Base-by-base conservation (phyloP, 2,113 vertebrate genomes). In the Hydrolagus affinis region DNA sequence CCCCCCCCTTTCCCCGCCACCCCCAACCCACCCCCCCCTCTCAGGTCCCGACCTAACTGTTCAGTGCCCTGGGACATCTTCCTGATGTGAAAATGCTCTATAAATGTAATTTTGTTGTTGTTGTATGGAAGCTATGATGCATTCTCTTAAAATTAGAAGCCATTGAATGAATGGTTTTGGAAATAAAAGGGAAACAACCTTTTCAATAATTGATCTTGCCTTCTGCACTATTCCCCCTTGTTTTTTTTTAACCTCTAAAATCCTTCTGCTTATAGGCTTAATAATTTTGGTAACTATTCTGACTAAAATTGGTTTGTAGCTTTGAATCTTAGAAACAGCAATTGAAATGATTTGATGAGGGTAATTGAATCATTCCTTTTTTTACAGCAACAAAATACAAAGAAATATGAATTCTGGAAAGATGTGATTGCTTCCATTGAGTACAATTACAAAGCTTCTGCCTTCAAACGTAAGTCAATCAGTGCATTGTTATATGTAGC, bases 401-500 rank as follows among this genome's bases (percentile, higher is more conserved):
- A 94, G 90, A 95, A 95, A 87, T 95, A 95, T 14, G 94, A 98
- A 89, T 96, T 98, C 90, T 98, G 96, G 96, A 98, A 97, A 90
- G 97, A 97, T 90, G 92, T 98, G 90, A 88, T 98, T 85, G 94
- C 95, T 89, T 95, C 94, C 88, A 95, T 99, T 86, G 97, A 98
- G 88, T 93, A 98, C 90, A 98, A 98, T 91, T 98, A 97, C 91
- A 98, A 97, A 92, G 96, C 95, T 83, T 90, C 97, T 88, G 97
- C 97, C 87, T 98, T 98, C 91, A 97, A 95, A 95, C 96, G 97
- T 98, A 94, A 89, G 94, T 3, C 32, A 56, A 62, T 90, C 8
- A 28, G 64, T 83, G 64, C 15, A 17, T 28, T 4, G 56, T 75
- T 83, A 8, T 3, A 32, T 72, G 12, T 44, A 44, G 6, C 44